Base-by-base conservation (phyloP, 2,888 invertebrate genomes). In the Ephialtes manifestator region DNA sequence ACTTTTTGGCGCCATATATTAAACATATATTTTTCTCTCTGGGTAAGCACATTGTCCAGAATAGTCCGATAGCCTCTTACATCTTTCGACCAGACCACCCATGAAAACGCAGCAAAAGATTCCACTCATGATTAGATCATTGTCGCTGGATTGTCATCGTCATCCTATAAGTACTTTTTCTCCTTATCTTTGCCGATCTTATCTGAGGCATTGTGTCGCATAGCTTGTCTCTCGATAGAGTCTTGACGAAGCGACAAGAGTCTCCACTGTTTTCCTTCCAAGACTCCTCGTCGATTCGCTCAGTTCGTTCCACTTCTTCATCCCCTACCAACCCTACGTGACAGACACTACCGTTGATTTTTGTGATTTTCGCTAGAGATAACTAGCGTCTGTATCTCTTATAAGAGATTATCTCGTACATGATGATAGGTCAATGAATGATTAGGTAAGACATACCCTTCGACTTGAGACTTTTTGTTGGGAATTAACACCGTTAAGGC, bases 21-120 rank as follows among this genome's bases (percentile, higher is more conserved):
- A n/a, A n/a, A n/a, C n/a, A n/a, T n/a, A n/a, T n/a, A n/a, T n/a
- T n/a, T n/a, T n/a, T n/a, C n/a, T n/a, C n/a, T n/a, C n/a, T n/a
- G n/a, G n/a, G n/a, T 67, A 68, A 80, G 48, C 77, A 74, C 55
- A 74, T 83, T 81, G 84, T 81, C 80, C 83, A 43, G 67, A 48
- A 60, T 71, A 72, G 72, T 55, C 63, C 7, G 48, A 46, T 43
- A 55, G 53, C 35, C 46, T 43, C 55, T 46, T n/a, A 70, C 39
- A 72, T 71, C 18, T 68, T 71, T 65, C 39, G 8, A 43, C 55
- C 28, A 31, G 39, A 67, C 55, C 24, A 35, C 20, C 65, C 48
- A 24, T 39, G 46, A 31, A 72, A 77, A 53, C 46, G n/a, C 53
- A 11, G 5, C 28, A 39, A 72, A 80, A 72, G 55, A 67, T 46